phyloP scores from a whole-genome alignment of 2,888 invertebrate species.

The Microchrysa polita region DNA sequence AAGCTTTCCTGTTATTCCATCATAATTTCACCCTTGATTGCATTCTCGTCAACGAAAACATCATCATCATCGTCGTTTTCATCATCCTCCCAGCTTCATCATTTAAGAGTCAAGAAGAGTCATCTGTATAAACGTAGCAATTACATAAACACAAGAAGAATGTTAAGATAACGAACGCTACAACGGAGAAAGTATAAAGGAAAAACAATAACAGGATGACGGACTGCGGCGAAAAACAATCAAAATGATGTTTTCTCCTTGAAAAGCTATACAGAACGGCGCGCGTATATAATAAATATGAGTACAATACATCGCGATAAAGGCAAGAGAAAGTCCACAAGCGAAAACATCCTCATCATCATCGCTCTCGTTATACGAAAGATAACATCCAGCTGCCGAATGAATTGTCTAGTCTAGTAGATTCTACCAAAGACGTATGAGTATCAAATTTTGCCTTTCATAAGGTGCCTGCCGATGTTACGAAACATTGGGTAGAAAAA shows the following conservation, averaged over 20 bases:
- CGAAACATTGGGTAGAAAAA: not conserved
- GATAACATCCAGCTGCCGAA: conserved; percentile 28
- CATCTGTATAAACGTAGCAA: conserved; percentile 43
- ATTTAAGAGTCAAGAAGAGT: conserved; percentile 32
- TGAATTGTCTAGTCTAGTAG: conserved; percentile 20
- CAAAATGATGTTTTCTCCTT: conserved; percentile 25
- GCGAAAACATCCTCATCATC: not conserved
- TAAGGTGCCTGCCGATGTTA: not conserved
- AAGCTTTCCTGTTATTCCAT: not conserved
- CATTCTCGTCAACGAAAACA: conserved; percentile 12
- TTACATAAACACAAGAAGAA: conserved; percentile 40
- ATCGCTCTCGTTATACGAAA: not conserved
- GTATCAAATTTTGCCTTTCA: not conserved
- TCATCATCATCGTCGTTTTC: conserved; percentile 30
- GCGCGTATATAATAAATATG: not conserved
- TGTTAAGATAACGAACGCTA: conserved; percentile 33
- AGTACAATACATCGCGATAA: no score
- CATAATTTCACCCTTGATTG: conserved; percentile 41
- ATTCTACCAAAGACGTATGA: conserved; percentile 10
- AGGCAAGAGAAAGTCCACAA: not conserved
- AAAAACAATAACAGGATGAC: conserved; percentile 42
- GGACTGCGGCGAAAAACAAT: conserved; percentile 42
- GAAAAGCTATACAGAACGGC: conserved; percentile 15
- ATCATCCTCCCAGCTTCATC: conserved; percentile 19
- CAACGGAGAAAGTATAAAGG: not conserved